phyloP scores from a whole-genome alignment of 2,113 vertebrate genomes.

The Mastomys coucha region DNA sequence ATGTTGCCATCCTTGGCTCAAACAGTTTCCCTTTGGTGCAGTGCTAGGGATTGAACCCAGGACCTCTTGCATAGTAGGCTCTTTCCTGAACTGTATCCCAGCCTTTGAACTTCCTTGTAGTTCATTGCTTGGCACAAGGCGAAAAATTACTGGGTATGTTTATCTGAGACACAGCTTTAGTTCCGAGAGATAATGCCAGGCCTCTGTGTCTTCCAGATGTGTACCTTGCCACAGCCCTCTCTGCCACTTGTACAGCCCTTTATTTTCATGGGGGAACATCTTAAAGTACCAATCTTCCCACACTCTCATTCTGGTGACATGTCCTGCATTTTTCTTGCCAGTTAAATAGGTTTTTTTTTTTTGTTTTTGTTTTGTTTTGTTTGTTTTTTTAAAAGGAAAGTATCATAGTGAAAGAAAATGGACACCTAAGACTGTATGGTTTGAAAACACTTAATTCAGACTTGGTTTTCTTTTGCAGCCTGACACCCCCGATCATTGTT shows the following conservation, averaged over 20 bases:
- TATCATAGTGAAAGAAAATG: neutral
- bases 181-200: neutral
- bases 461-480: conserved; percentile 86
- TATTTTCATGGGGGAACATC: neutral
- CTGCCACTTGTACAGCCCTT: neutral
- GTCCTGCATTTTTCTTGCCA: neutral
- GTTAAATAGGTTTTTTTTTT: neutral
- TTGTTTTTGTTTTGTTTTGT: too few relatives aligned
- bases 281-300: neutral
- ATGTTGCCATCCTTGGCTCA: neutral
- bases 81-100: neutral
- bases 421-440: neutral
- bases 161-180: neutral
- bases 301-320: neutral
- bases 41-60: neutral
- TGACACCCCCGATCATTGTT: conserved; percentile 94
- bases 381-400: neutral
- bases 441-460: neutral
- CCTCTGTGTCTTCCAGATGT: neutral
- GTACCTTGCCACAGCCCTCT: neutral
- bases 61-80: neutral
- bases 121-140: neutral
- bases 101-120: neutral
- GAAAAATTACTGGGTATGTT: neutral
- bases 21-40: neutral